Evolutionary conservation across 2,888 invertebrate species (phyloP), one percentile per base, ranked within the genome.

Genomic region (Pedicia rivosa): DNA sequence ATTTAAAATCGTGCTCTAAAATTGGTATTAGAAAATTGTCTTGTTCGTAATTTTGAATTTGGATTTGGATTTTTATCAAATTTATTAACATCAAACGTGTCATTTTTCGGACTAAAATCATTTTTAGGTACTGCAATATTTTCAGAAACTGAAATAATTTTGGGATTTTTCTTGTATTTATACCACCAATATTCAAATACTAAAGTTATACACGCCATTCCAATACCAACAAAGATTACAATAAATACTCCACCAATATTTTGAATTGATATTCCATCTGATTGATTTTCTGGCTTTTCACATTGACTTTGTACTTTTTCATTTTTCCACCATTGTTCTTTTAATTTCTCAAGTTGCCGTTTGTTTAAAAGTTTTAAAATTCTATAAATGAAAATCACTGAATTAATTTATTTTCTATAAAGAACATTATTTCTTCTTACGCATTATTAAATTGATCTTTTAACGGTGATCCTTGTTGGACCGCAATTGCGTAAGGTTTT

Each of bases 191-290:
- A 95, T 56, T 97, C 97, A 42, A 91, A 81, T 0, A 81, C 82
- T 26, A 97, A 65, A 0, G 92, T 94, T 33, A 91, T 62, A 49
- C 90, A 87, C 2, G 92, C 91, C 54, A 92, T 67, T 0, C 82
- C 86, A 22, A 94, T 91, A 0, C 94, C 94, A 48, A 92, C 90
- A 52, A 94, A 87, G 44, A 97, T 94, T 0, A 97, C 92, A 37
- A 97, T 90, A 56, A 97, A 97, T 0, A 97, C 95, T 1, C 95
- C 95, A 32, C 92, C 95, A 46, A 97, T 97, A 57, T 97, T 97
- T 53, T 91, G 81, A 42, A 97, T 94, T 41, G 91, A 92, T 53
- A 97, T 97, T 34, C 97, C 97, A 54, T 94, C 95, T 3, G 86
- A 86, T 54, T 94, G 90, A 53, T 91, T 86, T 52, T 90, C 87